phyloP scores from a whole-genome alignment of 2,113 vertebrate species.

The Glaucomys volans region DNA sequence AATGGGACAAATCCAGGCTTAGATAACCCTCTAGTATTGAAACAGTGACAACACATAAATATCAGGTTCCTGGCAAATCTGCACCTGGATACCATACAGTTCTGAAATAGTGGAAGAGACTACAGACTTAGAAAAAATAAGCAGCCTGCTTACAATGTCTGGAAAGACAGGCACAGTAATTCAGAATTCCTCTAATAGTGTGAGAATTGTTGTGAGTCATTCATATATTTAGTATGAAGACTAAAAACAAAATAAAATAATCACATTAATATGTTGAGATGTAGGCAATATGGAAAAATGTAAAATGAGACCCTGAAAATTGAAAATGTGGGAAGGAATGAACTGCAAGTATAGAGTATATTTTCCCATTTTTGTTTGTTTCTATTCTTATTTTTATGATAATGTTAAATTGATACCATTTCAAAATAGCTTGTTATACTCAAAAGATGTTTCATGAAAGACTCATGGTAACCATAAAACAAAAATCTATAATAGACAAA shows the following conservation, averaged over 20 bases:
- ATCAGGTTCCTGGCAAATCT: neutral
- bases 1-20: neutral
- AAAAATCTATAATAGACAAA: neutral
- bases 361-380: neutral
- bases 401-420: neutral
- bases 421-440: neutral
- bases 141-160: neutral
- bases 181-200: neutral
- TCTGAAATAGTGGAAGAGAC: neutral
- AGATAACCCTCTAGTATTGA: neutral
- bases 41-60: neutral
- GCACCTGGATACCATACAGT: neutral
- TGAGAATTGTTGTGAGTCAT: neutral
- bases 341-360: neutral
- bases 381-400: neutral
- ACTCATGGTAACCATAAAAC: neutral
- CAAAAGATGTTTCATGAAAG: neutral
- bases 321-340: neutral
- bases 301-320: neutral
- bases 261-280: neutral
- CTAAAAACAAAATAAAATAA: neutral
- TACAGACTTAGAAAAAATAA: neutral
- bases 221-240: neutral
- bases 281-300: neutral
- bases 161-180: neutral